Percentiles rank a stretch among this genome's conserved stretches.
phyloP scores from a whole-genome alignment of 2,797 vertebrate genomes.

The Fringilla coelebs region DNA sequence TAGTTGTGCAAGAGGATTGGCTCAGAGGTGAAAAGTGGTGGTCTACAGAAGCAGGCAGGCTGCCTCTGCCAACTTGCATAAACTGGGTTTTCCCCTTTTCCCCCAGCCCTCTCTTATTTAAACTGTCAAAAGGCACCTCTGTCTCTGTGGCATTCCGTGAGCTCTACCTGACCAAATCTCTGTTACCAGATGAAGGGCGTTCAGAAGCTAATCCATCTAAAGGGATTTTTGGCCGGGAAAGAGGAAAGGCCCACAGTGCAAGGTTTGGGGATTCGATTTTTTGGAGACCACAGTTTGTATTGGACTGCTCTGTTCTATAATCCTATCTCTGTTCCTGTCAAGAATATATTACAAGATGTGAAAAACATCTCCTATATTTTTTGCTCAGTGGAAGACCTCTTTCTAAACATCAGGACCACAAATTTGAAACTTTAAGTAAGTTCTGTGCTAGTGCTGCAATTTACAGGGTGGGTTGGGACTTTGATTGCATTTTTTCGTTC shows the following conservation, averaged over 20 bases:
- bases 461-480: neutral
- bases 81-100: neutral
- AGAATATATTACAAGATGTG: neutral
- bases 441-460: neutral
- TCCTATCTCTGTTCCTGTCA: neutral
- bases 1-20: neutral
- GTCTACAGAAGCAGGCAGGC: neutral
- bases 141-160: neutral
- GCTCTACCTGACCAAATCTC: neutral
- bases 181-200: neutral
- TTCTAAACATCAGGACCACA: neutral
- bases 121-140: neutral
- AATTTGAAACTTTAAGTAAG: neutral
- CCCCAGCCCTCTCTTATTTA: neutral
- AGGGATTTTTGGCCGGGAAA: neutral
- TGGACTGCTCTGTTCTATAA: neutral
- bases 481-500: neutral
- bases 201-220: constrained; percentile 14
- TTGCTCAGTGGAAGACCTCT: neutral
- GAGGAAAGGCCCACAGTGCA: neutral
- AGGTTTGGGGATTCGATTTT: neutral
- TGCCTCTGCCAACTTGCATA: neutral
- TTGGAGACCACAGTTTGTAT: neutral
- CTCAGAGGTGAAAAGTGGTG: neutral
- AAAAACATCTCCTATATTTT: neutral